Conservation (phyloP, 2,888 invertebrate genomes). For the Pimpla rufipes region DNA sequence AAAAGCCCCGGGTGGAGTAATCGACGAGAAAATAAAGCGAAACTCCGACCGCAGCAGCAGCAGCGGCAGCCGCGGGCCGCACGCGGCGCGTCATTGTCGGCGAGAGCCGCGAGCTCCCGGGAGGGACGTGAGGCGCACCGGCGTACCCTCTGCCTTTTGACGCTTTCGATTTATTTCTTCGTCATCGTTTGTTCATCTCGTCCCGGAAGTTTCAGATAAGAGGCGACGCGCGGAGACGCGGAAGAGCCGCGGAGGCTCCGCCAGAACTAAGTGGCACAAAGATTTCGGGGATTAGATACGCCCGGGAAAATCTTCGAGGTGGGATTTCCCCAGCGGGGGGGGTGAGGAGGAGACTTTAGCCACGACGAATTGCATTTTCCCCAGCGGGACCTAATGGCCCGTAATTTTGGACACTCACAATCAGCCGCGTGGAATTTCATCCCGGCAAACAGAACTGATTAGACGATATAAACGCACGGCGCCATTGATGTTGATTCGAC, state of each 20-base stretch:
- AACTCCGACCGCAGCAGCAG: too few species aligned
- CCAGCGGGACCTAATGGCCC: too few species aligned
- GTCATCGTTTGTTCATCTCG: slow-evolving; percentile 8
- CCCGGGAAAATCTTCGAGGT: too few species aligned
- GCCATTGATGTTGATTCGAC: too few species aligned
- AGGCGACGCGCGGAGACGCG: too few species aligned
- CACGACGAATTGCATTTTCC: too few species aligned
- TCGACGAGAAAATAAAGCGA: neutral
- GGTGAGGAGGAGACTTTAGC: too few species aligned
- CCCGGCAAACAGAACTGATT: neutral
- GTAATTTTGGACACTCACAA: too few species aligned
- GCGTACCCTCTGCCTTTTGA: neutral
- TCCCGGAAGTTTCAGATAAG: neutral
- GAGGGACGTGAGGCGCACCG: neutral
- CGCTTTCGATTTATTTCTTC: slow-evolving; percentile 20
- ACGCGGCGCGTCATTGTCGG: neutral
- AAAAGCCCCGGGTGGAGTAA: neutral
- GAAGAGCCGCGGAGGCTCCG: neutral
- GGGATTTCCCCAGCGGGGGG: too few species aligned
- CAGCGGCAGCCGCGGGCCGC: too few species aligned
- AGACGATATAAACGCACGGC: too few species aligned
- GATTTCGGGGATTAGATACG: neutral
- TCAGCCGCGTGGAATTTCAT: neutral
- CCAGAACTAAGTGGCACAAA: neutral
- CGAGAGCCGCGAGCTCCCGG: neutral